Evolutionary conservation across 2,113 vertebrate species (phyloP).

Genomic region (Prunella himalayana): DNA sequence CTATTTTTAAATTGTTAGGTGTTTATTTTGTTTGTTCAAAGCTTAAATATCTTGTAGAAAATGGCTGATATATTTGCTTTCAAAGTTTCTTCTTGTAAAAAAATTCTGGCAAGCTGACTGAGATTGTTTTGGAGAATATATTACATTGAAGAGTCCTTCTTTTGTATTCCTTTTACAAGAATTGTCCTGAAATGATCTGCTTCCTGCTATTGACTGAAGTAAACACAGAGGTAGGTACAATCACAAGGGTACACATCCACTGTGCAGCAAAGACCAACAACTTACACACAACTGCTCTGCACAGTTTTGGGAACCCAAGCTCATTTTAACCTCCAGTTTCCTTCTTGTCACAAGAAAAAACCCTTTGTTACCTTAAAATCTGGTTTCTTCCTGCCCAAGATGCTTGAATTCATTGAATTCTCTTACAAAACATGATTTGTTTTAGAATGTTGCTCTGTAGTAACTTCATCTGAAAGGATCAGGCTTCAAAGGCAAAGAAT

Average conservation of each 20-base stretch:
- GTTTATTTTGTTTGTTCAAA: neutral
- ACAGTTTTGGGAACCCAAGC: neutral
- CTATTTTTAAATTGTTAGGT: neutral
- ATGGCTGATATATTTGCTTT: neutral
- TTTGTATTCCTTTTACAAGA: neutral
- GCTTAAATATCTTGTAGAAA: neutral
- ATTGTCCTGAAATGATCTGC: fast-evolving
- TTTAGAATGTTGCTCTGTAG: neutral
- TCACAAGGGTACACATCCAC: neutral
- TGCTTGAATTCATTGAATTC: neutral
- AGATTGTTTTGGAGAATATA: neutral
- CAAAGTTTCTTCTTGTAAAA: neutral
- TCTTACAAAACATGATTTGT: neutral
- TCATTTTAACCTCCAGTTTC: neutral
- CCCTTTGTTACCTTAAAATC: neutral
- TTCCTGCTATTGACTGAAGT: neutral
- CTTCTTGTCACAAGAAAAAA: neutral
- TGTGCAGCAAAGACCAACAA: neutral
- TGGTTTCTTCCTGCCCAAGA: neutral
- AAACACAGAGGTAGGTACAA: neutral
- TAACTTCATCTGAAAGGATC: neutral
- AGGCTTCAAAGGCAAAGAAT: neutral
- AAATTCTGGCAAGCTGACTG: neutral
- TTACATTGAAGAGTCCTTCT: neutral
- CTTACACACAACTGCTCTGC: neutral